Percentiles rank a stretch among this genome's conserved stretches.
phyloP scores from a whole-genome alignment of 1,140 invertebrate species.

The Teleogryllus occipitalis region DNA sequence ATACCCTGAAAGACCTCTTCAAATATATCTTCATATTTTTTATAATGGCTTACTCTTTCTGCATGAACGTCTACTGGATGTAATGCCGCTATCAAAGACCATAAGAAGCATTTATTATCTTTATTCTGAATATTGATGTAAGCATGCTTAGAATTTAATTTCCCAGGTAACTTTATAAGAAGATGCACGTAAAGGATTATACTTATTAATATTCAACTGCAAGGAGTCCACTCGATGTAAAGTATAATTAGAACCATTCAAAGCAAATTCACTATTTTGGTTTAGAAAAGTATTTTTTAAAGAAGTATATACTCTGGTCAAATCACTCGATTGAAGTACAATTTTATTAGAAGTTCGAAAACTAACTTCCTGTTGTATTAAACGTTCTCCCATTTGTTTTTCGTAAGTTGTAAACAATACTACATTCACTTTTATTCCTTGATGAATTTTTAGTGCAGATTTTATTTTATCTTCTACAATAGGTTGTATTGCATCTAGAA shows the following conservation, averaged over 20 bases:
- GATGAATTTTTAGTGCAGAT: not conserved
- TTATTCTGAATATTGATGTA: constrained; percentile 7
- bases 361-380: not conserved
- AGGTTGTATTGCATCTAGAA: not conserved
- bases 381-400: not conserved
- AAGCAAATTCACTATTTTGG: not conserved
- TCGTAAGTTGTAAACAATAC: constrained; percentile 1
- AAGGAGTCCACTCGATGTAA: not conserved
- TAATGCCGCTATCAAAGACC: not conserved
- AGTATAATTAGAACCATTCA: not conserved
- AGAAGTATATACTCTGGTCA: not conserved
- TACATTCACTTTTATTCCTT: not conserved
- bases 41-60: constrained; percentile 10
- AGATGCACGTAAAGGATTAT: not conserved
- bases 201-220: not conserved
- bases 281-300: not conserved
- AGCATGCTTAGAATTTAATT: not conserved
- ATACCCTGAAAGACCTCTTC: constrained; percentile 6
- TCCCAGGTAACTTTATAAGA: not conserved
- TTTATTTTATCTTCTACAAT: not conserved
- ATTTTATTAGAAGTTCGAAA: not conserved
- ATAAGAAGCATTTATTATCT: constrained; percentile 11
- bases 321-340: not conserved
- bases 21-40: constrained; percentile 10
- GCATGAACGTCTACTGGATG: not conserved